A percentile compares a stretch with the other conserved stretches of the same genome.
phyloP scores from a whole-genome alignment of 2,113 vertebrate genomes.

The Leptosomus discolor region DNA sequence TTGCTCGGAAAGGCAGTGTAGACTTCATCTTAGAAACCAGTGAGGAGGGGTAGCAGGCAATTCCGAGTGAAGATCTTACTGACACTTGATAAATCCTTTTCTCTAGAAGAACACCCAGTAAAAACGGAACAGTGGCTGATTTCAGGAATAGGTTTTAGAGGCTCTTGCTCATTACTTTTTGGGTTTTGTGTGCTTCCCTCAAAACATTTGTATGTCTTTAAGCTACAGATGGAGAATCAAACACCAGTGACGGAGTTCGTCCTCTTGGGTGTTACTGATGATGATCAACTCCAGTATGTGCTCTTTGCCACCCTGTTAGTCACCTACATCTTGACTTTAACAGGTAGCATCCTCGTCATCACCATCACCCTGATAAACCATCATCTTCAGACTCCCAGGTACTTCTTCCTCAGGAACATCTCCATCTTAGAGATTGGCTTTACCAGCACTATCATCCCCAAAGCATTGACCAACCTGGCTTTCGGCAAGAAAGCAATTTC shows the following conservation, averaged over 20 bases:
- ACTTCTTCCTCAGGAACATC: neutral
- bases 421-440: neutral
- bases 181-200: neutral
- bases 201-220: neutral
- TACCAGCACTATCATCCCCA: neutral
- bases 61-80: neutral
- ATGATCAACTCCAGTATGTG: neutral
- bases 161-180: neutral
- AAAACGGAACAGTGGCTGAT: neutral
- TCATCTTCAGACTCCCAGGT: neutral
- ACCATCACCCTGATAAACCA: neutral
- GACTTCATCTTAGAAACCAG: neutral
- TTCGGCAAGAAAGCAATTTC: neutral
- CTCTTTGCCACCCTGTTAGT: neutral
- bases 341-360: neutral
- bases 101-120: neutral
- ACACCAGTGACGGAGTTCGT: neutral
- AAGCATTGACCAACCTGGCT: neutral
- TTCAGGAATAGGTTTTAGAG: neutral
- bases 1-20: neutral
- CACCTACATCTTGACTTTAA: neutral
- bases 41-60: neutral
- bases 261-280: neutral
- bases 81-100: neutral
- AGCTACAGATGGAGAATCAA: neutral